These are phyloP conservation scores for Indri indri DNA, from an alignment of 2,113 vertebrate genomes.

Conservation along the genomic window DNA sequence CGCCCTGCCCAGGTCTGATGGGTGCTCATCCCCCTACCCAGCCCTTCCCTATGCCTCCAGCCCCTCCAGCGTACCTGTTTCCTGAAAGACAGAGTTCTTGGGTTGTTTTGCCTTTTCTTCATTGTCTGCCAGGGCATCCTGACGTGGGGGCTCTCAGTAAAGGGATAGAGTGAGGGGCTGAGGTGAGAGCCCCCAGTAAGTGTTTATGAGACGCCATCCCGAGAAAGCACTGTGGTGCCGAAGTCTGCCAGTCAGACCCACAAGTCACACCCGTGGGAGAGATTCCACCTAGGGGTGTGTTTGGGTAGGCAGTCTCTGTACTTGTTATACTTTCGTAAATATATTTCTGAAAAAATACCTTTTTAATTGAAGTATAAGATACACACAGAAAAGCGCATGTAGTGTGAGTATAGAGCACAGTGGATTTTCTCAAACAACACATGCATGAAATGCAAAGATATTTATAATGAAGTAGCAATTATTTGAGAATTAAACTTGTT, in stretches of 20 bases:
- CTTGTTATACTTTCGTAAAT: not conserved
- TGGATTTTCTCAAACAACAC: no score
- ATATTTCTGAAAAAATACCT: not conserved
- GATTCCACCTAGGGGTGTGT: no score
- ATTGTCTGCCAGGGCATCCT: not conserved
- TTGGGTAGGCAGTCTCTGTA: not conserved
- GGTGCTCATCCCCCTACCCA: not conserved
- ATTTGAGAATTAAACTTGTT: no score
- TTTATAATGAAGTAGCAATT: not conserved
- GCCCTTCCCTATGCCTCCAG: not conserved
- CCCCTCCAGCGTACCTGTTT: not conserved
- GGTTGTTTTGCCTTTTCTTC: not conserved
- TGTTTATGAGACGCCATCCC: not conserved
- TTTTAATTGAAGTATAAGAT: not conserved
- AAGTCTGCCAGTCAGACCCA: no score
- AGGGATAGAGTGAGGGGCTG: not conserved
- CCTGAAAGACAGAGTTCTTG: no score
- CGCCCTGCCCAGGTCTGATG: no score
- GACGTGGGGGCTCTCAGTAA: not conserved
- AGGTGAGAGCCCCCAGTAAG: not conserved
- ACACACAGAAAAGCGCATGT: not conserved
- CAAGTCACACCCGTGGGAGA: no score
- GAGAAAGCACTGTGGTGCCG: not conserved
- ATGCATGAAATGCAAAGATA: not conserved
- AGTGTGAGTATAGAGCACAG: fast-evolving